Evolutionary conservation across 1,140 invertebrate genomes (phyloP).

Genomic region (Rhopalosiphum maidis): DNA sequence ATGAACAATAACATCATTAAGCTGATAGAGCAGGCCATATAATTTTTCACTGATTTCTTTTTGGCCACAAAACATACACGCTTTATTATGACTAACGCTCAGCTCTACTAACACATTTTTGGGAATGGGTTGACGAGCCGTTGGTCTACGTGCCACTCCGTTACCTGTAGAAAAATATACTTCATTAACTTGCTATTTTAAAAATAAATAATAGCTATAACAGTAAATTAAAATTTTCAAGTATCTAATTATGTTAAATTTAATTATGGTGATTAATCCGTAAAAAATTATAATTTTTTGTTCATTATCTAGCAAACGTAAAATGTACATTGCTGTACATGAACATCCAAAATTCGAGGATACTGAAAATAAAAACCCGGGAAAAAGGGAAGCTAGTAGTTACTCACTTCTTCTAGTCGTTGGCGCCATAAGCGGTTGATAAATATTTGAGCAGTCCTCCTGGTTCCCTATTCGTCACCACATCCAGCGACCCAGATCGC

Average conservation of each 20-base stretch:
- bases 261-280: not conserved
- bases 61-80: slow-evolving; percentile 66
- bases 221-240: not conserved
- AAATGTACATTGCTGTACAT: not conserved
- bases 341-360: not conserved
- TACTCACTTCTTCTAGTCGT: not conserved
- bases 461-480: not conserved
- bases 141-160: not conserved
- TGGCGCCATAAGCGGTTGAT: not conserved
- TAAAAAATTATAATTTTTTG: not conserved
- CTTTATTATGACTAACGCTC: slow-evolving; percentile 21
- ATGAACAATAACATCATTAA: slow-evolving; percentile 65
- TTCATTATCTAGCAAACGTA: not conserved
- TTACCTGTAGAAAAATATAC: not conserved
- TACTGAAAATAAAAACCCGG: not conserved
- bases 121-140: not conserved
- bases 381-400: not conserved
- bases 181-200: not conserved
- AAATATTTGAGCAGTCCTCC: not conserved
- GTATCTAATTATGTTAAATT: not conserved
- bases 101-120: slow-evolving; percentile 34
- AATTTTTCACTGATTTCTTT: slow-evolving; percentile 65
- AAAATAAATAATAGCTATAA: not conserved
- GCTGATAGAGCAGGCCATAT: slow-evolving; percentile 66
- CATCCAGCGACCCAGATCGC: not conserved